A percentile compares a stretch with the other conserved stretches of the same genome.
Evolutionary conservation across 2,113 vertebrate genomes (phyloP).

Genomic region (Todiramphus saurophagus): DNA sequence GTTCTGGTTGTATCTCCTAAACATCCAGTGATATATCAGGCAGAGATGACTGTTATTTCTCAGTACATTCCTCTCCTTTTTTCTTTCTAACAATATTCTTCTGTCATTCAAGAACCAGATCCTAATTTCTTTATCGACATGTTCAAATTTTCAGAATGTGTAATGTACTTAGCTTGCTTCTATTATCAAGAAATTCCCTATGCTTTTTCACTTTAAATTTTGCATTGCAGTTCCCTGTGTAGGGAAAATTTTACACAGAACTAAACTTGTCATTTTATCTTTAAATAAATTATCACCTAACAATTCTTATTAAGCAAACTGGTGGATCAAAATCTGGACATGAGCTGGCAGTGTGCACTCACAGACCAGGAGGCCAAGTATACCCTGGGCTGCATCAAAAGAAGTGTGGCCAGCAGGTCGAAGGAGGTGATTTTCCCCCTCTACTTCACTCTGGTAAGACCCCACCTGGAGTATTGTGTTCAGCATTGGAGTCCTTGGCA

Average conservation of each 20-base stretch:
- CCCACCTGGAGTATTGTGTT: too few species aligned
- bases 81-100: neutral
- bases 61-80: neutral
- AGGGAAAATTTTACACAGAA: neutral
- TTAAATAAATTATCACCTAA: neutral
- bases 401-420: too few species aligned
- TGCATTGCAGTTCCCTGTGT: neutral
- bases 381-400: too few species aligned
- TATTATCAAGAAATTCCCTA: neutral
- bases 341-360: too few species aligned
- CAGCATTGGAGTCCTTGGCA: too few species aligned
- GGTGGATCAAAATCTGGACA: too few species aligned
- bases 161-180: neutral
- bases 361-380: too few species aligned
- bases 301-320: neutral
- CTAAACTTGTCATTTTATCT: neutral
- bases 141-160: neutral
- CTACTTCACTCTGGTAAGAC: too few species aligned
- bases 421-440: too few species aligned
- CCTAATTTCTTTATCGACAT: neutral
- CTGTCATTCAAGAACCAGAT: neutral
- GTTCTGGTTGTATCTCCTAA: neutral
- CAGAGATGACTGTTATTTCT: neutral
- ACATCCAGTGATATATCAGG: neutral
- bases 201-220: neutral